phyloP scores from a whole-genome alignment of 1,140 invertebrate genomes.

The Bursaphelenchus mucronatus region DNA sequence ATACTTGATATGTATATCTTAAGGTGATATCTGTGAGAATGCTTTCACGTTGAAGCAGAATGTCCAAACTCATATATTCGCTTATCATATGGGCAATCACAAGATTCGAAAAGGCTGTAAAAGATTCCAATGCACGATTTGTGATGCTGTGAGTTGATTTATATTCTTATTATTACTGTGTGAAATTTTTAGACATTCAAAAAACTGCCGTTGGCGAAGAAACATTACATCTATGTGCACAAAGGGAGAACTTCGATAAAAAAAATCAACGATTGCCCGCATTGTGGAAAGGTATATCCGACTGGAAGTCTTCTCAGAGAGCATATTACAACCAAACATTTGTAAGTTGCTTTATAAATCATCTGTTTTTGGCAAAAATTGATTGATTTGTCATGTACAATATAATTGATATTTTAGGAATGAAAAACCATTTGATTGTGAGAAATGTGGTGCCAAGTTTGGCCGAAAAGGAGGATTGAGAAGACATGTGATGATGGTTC shows the following conservation, averaged over 20 bases:
- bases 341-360: conserved; percentile 9
- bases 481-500: conserved; percentile 40
- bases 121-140: conserved; percentile 23
- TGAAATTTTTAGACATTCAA: background rate
- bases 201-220: conserved; percentile 11
- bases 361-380: too few species aligned
- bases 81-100: conserved; percentile 5
- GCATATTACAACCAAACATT: conserved; percentile 28
- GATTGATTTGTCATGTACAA: too few species aligned
- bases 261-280: conserved; percentile 1
- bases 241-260: background rate
- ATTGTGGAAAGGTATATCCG: conserved; percentile 19
- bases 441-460: conserved; percentile 26
- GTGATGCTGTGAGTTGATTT: conserved; percentile 15
- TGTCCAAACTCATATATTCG: conserved; percentile 7
- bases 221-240: conserved; percentile 12
- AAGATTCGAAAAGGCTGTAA: background rate
- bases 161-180: too few species aligned
- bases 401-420: background rate
- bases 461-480: conserved; percentile 40
- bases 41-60: conserved; percentile 21
- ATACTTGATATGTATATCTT: too few species aligned
- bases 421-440: conserved; percentile 28
- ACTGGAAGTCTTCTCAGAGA: conserved; percentile 27
- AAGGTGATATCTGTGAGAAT: conserved; percentile 3